A percentile compares a stretch with the other conserved stretches of the same genome.
These are phyloP conservation scores for Xenopus laevis DNA, from an alignment of 2,113 vertebrate species.

Conservation along the genomic window DNA sequence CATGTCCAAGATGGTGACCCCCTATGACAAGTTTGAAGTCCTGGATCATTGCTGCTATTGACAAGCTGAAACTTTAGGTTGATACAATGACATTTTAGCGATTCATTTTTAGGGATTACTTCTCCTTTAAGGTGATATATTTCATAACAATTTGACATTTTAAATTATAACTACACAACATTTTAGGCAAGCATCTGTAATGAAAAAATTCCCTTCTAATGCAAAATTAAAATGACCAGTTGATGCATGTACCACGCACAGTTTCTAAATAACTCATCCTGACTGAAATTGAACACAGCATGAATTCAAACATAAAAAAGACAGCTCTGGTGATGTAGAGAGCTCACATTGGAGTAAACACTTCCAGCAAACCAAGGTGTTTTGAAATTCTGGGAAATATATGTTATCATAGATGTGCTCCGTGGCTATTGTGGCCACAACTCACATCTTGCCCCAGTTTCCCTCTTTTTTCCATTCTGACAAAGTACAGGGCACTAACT, in stretches of 20 bases:
- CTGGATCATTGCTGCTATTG: too few relatives aligned
- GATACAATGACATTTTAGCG: too few relatives aligned
- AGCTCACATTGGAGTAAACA: conserved; percentile 32
- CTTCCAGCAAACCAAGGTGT: conserved; percentile 47
- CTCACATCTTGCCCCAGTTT: conserved; percentile 45
- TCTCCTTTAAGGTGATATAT: too few relatives aligned
- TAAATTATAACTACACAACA: conserved; percentile 6
- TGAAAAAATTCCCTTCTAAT: conserved; percentile 43
- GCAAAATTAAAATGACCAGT: conserved; percentile 49
- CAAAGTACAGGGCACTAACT: conserved; percentile 51
- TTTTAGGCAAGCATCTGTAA: conserved; percentile 44
- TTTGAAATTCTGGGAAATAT: conserved; percentile 53
- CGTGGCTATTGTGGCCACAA: conserved; percentile 48
- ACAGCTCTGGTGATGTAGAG: background rate
- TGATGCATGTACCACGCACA: conserved; percentile 47
- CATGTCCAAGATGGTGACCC: too few relatives aligned
- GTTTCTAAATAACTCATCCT: conserved; percentile 55
- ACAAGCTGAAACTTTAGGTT: too few relatives aligned
- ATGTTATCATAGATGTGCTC: conserved; percentile 45
- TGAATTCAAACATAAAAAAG: conserved; percentile 19
- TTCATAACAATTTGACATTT: conserved; percentile 6
- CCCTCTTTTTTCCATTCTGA: conserved; percentile 50
- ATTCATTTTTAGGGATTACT: too few relatives aligned
- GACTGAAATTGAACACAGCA: conserved; percentile 35
- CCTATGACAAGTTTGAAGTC: too few relatives aligned